Evolutionary conservation across 2,888 invertebrate genomes (phyloP).

Genomic region (Apotomis betuletana): DNA sequence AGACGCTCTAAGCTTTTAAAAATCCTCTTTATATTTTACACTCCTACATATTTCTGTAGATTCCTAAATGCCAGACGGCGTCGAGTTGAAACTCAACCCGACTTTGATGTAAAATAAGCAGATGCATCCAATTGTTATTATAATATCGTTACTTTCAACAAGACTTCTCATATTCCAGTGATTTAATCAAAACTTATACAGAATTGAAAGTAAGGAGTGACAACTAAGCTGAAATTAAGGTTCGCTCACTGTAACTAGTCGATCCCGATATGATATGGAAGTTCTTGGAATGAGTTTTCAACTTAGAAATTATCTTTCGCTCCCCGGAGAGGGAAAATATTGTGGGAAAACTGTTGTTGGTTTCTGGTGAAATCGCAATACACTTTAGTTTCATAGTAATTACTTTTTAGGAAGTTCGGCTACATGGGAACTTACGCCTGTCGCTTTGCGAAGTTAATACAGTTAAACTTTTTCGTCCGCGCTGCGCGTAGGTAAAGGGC

Average conservation of each 20-base stretch:
- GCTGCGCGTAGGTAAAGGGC: neutral
- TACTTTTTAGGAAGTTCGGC: slow-evolving; percentile 21
- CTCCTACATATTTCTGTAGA: neutral
- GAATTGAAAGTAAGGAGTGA: slow-evolving; percentile 28
- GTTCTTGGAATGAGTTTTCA: slow-evolving; percentile 40
- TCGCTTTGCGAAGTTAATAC: neutral
- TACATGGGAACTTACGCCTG: slow-evolving; percentile 1
- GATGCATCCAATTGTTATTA: slow-evolving; percentile 13
- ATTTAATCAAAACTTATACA: slow-evolving; percentile 38
- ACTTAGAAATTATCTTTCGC: slow-evolving; percentile 40
- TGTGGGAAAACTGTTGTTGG: slow-evolving; percentile 30
- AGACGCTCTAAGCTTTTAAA: neutral
- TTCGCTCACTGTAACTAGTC: slow-evolving; percentile 31
- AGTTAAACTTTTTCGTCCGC: neutral
- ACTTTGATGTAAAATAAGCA: slow-evolving; percentile 15
- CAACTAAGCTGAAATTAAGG: slow-evolving; percentile 40
- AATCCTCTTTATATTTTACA: neutral
- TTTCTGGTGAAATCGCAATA: slow-evolving; percentile 26
- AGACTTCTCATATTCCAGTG: slow-evolving; percentile 27
- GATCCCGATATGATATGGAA: slow-evolving; percentile 39
- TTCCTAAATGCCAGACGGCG: neutral
- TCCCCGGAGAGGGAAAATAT: slow-evolving; percentile 35
- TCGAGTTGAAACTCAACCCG: neutral
- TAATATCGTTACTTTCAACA: slow-evolving; percentile 26
- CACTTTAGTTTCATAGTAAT: slow-evolving; percentile 20